Conservation (phyloP, 1,140 invertebrate species). For the Hormaphis cornu region DNA sequence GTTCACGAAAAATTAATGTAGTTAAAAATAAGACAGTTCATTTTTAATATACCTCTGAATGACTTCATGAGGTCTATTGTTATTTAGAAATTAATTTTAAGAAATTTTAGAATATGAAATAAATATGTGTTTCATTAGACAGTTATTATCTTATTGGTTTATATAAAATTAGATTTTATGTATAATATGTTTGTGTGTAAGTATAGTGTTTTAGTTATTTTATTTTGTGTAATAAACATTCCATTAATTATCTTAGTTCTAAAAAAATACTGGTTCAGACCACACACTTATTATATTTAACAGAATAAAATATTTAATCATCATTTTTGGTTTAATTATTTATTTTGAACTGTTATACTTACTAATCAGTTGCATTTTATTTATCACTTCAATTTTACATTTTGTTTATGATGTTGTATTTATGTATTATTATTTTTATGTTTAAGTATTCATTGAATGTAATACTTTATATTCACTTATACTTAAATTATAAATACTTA, state of each 20-base stretch:
- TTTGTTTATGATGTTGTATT: too few relatives aligned
- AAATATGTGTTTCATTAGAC: neutral
- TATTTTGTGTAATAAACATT: slow-evolving; percentile 14
- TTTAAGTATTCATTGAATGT: too few relatives aligned
- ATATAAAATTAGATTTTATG: neutral
- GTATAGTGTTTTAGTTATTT: neutral
- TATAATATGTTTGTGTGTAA: neutral
- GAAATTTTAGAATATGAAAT: neutral
- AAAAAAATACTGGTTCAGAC: neutral
- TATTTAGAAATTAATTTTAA: neutral
- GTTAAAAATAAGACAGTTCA: too few relatives aligned
- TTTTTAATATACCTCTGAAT: neutral
- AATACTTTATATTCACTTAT: too few relatives aligned
- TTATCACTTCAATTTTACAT: neutral
- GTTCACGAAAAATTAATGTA: too few relatives aligned
- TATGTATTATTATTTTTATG: too few relatives aligned
- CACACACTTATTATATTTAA: slow-evolving; percentile 2
- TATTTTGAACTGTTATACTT: neutral
- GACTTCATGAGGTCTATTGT: neutral
- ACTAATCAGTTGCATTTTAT: neutral
- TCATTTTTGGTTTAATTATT: neutral
- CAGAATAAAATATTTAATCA: neutral
- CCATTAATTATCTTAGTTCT: neutral
- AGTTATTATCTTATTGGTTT: neutral
- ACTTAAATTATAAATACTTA: too few relatives aligned